These are phyloP conservation scores for Aphidoletes aphidimyza DNA, from an alignment of 2,888 invertebrate species.

Conservation along the genomic window DNA sequence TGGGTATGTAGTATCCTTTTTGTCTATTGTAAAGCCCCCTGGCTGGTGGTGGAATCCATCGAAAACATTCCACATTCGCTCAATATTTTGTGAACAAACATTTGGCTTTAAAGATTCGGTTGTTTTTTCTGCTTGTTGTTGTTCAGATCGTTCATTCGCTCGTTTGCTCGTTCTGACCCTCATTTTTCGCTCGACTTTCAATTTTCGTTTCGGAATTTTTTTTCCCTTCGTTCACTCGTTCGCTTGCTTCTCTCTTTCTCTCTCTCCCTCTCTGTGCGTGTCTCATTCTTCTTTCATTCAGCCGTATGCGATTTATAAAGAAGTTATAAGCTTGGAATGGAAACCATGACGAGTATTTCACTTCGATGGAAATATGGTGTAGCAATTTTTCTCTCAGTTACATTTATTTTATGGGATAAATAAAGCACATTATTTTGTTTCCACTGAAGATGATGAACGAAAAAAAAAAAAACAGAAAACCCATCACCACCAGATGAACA, in stretches of 20 bases:
- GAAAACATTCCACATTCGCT: background rate
- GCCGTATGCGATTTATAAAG: constrained; percentile 2
- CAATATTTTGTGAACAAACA: background rate
- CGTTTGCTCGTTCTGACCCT: background rate
- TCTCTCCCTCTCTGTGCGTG: background rate
- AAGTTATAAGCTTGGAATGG: constrained; percentile 28
- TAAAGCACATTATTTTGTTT: constrained; percentile 47
- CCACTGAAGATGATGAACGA: constrained; percentile 26
- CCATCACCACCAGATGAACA: background rate
- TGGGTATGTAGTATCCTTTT: too few relatives aligned
- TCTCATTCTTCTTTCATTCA: background rate
- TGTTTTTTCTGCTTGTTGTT: background rate
- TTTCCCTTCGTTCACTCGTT: too few relatives aligned
- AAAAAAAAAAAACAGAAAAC: background rate
- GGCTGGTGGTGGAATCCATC: too few relatives aligned
- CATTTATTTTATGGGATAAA: constrained; percentile 46
- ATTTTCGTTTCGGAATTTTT: background rate
- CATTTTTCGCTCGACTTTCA: background rate
- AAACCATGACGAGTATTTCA: constrained; percentile 42
- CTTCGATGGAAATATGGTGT: constrained; percentile 25
- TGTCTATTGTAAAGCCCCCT: too few relatives aligned
- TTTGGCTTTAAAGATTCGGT: background rate
- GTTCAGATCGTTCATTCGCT: background rate
- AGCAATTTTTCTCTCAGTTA: constrained; percentile 40
- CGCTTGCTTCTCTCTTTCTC: background rate